A percentile compares a stretch with the other conserved stretches of the same genome.
Conservation (phyloP, 92 coral and sea anemone genomes). For the Zoanthus gigantus region DNA sequence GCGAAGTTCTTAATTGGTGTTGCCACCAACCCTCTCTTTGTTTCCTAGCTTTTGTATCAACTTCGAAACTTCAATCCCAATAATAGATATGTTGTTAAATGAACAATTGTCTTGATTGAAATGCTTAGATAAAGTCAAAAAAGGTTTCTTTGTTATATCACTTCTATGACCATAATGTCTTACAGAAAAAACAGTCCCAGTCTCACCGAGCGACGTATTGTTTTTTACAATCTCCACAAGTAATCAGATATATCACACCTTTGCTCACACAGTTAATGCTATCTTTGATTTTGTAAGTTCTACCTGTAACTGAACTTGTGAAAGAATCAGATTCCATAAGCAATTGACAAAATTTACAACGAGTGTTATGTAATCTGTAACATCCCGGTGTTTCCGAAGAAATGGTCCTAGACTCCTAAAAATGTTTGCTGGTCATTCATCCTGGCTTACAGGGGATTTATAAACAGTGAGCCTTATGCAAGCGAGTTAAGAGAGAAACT, state of each 20-base stretch:
- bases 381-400: slow-evolving; percentile 34
- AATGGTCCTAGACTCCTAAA: neutral
- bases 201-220: slow-evolving; percentile 26
- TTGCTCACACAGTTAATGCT: slow-evolving; percentile 34
- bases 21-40: neutral
- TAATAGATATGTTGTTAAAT: slow-evolving; percentile 17
- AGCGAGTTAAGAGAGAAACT: too few species aligned
- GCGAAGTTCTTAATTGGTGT: slow-evolving; percentile 8
- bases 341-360: slow-evolving; percentile 38
- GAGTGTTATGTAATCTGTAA: neutral
- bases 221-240: slow-evolving; percentile 50
- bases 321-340: slow-evolving; percentile 41
- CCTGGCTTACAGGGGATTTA: too few species aligned
- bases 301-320: slow-evolving; percentile 36
- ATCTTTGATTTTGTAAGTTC: neutral
- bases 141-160: neutral
- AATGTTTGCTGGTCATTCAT: too few species aligned
- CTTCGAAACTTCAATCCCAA: neutral
- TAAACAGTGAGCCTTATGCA: too few species aligned
- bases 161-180: neutral
- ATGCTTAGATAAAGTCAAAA: slow-evolving; percentile 36
- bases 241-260: slow-evolving; percentile 47
- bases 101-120: slow-evolving; percentile 39
- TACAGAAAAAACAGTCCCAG: slow-evolving; percentile 38
- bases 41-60: neutral